These are phyloP conservation scores for Yponomeuta malinellus DNA, from an alignment of 2,888 invertebrate species.

Conservation along the genomic window DNA sequence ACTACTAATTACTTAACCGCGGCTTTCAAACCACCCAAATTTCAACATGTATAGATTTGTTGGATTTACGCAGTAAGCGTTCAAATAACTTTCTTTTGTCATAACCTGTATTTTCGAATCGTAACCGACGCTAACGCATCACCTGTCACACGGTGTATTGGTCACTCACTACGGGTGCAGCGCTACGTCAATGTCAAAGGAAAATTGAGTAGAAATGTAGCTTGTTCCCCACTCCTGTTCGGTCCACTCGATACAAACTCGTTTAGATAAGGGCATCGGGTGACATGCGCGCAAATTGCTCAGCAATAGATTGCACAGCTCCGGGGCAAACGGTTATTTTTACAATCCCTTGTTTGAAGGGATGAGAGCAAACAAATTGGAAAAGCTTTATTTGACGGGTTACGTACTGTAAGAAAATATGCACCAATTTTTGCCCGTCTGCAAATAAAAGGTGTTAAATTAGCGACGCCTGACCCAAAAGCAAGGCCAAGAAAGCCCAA, in stretches of 20 bases:
- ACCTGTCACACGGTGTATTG: conserved; percentile 4
- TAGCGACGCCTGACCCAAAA: background rate
- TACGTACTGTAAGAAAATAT: background rate
- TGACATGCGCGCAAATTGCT: conserved; percentile 27
- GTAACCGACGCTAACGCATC: background rate
- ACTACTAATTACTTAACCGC: too few relatives aligned
- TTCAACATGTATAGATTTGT: too few relatives aligned
- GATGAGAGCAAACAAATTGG: background rate
- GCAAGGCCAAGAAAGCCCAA: too few relatives aligned
- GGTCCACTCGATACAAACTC: conserved; percentile 20
- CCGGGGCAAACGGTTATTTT: background rate
- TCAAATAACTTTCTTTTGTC: background rate
- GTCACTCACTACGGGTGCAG: background rate
- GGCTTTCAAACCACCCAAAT: too few relatives aligned
- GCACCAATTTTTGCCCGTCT: background rate
- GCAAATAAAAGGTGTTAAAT: background rate
- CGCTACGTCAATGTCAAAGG: conserved; percentile 10
- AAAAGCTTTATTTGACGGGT: background rate
- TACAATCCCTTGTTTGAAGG: conserved; percentile 1
- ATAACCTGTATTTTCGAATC: background rate
- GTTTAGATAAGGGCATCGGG: conserved; percentile 29
- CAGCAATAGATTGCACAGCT: conserved; percentile 18
- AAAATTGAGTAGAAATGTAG: background rate
- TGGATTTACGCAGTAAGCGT: too few relatives aligned
- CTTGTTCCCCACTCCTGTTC: background rate